Evolutionary conservation across 2,113 vertebrate species (phyloP).

Genomic region (Piaya cayana): DNA sequence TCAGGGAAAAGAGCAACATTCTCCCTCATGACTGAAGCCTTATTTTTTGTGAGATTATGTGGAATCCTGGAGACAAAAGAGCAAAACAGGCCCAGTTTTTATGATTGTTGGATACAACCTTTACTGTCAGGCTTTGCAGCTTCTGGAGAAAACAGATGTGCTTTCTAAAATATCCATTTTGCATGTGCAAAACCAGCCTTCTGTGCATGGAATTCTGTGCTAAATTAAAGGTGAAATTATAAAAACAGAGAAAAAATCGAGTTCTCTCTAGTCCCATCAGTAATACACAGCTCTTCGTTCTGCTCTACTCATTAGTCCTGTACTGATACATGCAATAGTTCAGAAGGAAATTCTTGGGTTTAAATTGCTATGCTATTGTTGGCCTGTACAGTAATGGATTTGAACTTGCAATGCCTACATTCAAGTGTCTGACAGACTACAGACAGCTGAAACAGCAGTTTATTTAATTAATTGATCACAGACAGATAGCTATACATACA

Average conservation of each 20-base stretch:
- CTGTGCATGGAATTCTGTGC: background rate
- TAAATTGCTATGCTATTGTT: conserved; percentile 64
- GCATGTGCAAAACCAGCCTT: background rate
- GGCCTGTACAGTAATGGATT: conserved; percentile 46
- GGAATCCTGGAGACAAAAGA: background rate
- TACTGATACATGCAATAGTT: conserved; percentile 3
- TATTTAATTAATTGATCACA: conserved; percentile 72
- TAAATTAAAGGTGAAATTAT: conserved; percentile 21
- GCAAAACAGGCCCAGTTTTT: background rate
- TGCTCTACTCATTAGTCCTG: conserved; percentile 48
- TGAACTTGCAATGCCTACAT: background rate
- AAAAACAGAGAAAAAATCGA: background rate
- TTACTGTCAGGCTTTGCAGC: background rate
- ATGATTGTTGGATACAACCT: background rate
- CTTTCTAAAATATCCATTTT: conserved; percentile 5
- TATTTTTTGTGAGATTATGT: background rate
- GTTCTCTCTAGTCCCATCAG: background rate
- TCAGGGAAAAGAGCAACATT: background rate
- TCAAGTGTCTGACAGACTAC: conserved; percentile 58
- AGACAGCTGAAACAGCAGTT: conserved; percentile 67
- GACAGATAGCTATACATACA: conserved; percentile 43
- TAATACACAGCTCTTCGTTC: background rate
- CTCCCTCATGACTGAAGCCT: background rate
- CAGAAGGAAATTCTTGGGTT: conserved; percentile 48
- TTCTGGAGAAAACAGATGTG: conserved; percentile 32